A percentile compares a stretch with the other conserved stretches of the same genome.
phyloP scores from a whole-genome alignment of 2,888 invertebrate species.

The Lochmaea crataegi region DNA sequence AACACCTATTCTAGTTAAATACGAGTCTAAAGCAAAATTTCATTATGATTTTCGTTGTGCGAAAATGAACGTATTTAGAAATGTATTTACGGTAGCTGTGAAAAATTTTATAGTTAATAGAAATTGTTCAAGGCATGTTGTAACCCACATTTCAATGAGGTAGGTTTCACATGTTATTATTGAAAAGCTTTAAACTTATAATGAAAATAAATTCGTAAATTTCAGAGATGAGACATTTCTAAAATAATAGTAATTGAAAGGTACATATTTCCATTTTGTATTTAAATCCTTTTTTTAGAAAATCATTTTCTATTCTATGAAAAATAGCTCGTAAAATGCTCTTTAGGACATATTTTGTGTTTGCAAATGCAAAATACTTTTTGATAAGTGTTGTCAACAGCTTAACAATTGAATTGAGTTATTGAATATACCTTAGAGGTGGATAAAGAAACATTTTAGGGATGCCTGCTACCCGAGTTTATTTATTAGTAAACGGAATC shows the following conservation, averaged over 20 bases:
- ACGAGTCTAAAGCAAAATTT: not conserved
- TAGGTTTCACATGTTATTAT: conserved; percentile 6
- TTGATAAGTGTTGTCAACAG: no score
- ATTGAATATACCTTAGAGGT: not conserved
- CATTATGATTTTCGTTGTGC: conserved; percentile 12
- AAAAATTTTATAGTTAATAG: conserved; percentile 1
- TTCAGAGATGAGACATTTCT: no score
- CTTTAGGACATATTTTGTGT: no score
- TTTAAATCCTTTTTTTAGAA: no score
- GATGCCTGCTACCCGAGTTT: not conserved
- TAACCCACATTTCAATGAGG: conserved; percentile 3
- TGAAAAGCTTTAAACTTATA: not conserved
- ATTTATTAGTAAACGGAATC: no score
- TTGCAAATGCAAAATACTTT: no score
- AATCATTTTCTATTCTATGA: no score
- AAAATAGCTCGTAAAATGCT: no score
- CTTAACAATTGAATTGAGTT: no score
- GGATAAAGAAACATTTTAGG: not conserved
- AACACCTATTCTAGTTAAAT: not conserved
- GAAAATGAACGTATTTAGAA: conserved; percentile 18
- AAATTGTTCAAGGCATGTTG: conserved; percentile 1
- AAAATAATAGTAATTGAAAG: no score
- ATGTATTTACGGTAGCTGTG: conserved; percentile 9
- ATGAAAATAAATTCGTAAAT: no score
- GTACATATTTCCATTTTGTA: no score